These are phyloP conservation scores for Cordilura impudica DNA, from an alignment of 2,888 invertebrate genomes.

Conservation along the genomic window DNA sequence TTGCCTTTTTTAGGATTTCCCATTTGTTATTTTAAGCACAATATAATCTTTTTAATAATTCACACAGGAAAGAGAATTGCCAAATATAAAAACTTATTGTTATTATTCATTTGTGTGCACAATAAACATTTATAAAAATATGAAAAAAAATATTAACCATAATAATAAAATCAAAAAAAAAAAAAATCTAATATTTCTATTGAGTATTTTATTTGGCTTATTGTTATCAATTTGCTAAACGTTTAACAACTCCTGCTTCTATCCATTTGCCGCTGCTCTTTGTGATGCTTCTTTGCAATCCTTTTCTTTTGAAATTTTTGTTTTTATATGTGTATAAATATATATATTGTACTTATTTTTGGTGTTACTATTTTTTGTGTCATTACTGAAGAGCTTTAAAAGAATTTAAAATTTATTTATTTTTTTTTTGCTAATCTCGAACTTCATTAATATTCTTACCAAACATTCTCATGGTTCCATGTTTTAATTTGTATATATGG, in stretches of 20 bases:
- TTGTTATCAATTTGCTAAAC: constrained; percentile 59
- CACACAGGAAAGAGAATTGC: constrained; percentile 20
- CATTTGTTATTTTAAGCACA: constrained; percentile 22
- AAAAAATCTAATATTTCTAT: constrained; percentile 53
- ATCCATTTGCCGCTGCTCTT: constrained; percentile 16
- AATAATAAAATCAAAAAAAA: constrained; percentile 42
- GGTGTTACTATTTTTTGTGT: neutral
- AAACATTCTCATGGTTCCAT: too few species aligned
- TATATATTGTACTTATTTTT: too few species aligned
- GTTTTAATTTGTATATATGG: too few species aligned
- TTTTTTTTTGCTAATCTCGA: too few species aligned
- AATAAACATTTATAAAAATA: constrained; percentile 9
- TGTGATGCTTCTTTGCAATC: neutral
- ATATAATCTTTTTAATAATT: constrained; percentile 49
- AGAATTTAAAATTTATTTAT: too few species aligned
- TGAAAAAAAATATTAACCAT: constrained; percentile 6
- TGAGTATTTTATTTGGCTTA: constrained; percentile 54
- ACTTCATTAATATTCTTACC: too few species aligned
- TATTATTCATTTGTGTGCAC: constrained; percentile 60
- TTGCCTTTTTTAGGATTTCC: neutral
- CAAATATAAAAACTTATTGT: constrained; percentile 56
- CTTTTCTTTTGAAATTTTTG: constrained; percentile 11
- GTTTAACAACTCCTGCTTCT: constrained; percentile 39
- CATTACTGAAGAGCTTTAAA: neutral
- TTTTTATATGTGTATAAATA: neutral